Evolutionary conservation across 2,797 vertebrate species (phyloP).

Genomic region (Sebastes taczanowskii): DNA sequence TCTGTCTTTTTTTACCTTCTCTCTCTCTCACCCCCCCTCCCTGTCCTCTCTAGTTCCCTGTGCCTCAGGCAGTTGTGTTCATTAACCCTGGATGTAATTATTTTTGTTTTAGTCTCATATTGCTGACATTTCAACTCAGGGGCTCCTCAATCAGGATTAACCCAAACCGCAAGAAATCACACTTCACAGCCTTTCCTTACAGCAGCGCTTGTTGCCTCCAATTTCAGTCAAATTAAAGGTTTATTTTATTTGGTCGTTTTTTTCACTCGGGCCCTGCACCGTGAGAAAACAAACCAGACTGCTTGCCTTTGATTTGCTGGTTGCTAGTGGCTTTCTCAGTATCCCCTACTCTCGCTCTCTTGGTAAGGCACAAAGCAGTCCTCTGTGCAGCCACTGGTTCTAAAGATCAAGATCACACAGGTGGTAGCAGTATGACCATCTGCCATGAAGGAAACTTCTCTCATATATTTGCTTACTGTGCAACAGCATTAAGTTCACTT

Average conservation of each 20-base stretch:
- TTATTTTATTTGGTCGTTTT: constrained; percentile 80
- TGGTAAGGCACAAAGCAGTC: constrained; percentile 56
- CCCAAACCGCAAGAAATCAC: constrained; percentile 81
- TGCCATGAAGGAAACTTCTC: constrained; percentile 21
- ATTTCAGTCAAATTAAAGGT: constrained; percentile 84
- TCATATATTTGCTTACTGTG: constrained; percentile 3
- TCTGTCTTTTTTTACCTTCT: background rate
- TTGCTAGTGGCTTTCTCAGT: constrained; percentile 56
- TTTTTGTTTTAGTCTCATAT: constrained; percentile 85
- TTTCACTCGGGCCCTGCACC: constrained; percentile 61
- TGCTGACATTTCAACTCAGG: constrained; percentile 83
- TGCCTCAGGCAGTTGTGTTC: constrained; percentile 73
- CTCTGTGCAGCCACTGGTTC: constrained; percentile 44
- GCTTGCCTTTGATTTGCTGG: constrained; percentile 71
- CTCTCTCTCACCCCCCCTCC: background rate
- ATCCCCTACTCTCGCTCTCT: constrained; percentile 26
- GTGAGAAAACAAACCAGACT: constrained; percentile 77
- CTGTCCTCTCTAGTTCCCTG: constrained; percentile 30
- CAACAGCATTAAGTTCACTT: background rate
- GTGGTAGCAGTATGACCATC: constrained; percentile 48
- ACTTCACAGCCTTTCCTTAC: constrained; percentile 76
- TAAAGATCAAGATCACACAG: constrained; percentile 43
- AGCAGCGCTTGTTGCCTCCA: constrained; percentile 80
- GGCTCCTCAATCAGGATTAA: constrained; percentile 85
- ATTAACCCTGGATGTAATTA: constrained; percentile 81